Evolutionary conservation across 2,113 vertebrate genomes (phyloP).

Genomic region (Etheostoma spectabile): DNA sequence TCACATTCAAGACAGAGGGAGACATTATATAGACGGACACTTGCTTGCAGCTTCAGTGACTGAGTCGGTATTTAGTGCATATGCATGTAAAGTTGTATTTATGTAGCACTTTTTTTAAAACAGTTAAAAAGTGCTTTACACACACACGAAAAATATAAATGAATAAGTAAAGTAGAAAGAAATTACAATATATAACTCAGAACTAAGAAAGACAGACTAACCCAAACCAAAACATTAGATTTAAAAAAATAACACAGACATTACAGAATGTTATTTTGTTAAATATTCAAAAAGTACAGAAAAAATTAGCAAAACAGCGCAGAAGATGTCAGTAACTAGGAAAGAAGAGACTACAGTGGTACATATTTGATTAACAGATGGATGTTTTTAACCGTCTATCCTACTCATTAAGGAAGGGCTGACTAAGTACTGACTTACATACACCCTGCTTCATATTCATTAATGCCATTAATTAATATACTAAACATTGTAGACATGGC

Average conservation of each 20-base stretch:
- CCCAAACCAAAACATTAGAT: too few species aligned
- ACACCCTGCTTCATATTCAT: background rate
- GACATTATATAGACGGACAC: background rate
- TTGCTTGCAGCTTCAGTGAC: background rate
- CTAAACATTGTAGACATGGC: background rate
- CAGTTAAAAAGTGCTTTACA: too few species aligned
- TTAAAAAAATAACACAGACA: background rate
- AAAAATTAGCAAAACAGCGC: background rate
- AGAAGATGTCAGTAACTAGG: background rate
- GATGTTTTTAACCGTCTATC: background rate
- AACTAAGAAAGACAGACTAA: too few species aligned
- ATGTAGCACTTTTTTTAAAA: too few species aligned
- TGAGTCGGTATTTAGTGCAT: too few species aligned
- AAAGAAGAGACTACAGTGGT: background rate
- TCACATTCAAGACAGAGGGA: background rate
- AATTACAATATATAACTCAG: too few species aligned
- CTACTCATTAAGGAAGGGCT: background rate
- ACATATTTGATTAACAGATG: background rate
- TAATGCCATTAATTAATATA: background rate
- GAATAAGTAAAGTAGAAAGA: too few species aligned
- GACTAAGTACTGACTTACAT: background rate
- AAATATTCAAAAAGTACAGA: background rate
- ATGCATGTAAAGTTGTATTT: too few species aligned
- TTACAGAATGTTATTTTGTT: background rate
- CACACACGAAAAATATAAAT: too few species aligned